Base-by-base conservation (phyloP, 2,113 vertebrate genomes). In the Micronycteris hirsuta region DNA sequence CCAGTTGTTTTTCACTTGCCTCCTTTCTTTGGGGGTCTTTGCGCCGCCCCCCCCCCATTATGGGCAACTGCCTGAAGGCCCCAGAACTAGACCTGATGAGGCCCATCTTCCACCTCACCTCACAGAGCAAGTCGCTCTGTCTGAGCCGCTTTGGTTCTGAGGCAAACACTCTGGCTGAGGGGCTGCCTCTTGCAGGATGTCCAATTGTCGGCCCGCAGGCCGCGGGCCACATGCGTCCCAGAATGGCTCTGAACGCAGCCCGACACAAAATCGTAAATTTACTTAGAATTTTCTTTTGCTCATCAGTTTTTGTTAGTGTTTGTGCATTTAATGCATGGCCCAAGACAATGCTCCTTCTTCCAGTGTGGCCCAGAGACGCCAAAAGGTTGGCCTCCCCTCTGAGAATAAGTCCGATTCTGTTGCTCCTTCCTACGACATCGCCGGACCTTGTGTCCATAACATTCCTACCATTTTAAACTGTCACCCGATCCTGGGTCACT, bases 81-180 rank as follows among this genome's bases (percentile, higher is more conserved):
- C 63, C 54, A 74, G 73, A 91, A 85, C 6, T 22, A 52, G 36
- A 14, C 4, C 4, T 54, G 31, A 41, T 17, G 31, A 85, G 80
- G 58, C 71, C 54, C 47, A 22, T 14, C 19, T 71, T 67, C 33
- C 26, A 1, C 11, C 16, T 81, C 5, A 14, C 7, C 45, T 93
- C 61, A 56, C 9, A 26, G 8, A n/a, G 63, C 9, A 22, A 65
- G 61, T 16, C 10, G 5, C 33, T 45, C 8, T 61, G 13, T 14
- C 20, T 11, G 36, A 38, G 43, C 31, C 1, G 4, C 52, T 78
- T 28, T 17, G 11, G 19, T 47, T 82, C 31, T 36, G 31, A 33
- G 13, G n/a, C 1, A 38, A 36, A 52, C 2, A 22, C 3, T 0
- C 0, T 24, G 26, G 36, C 14, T 0, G 7, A 71, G 31, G 12